phyloP scores from a whole-genome alignment of 2,888 invertebrate species.

The Hyppa rectilinea region DNA sequence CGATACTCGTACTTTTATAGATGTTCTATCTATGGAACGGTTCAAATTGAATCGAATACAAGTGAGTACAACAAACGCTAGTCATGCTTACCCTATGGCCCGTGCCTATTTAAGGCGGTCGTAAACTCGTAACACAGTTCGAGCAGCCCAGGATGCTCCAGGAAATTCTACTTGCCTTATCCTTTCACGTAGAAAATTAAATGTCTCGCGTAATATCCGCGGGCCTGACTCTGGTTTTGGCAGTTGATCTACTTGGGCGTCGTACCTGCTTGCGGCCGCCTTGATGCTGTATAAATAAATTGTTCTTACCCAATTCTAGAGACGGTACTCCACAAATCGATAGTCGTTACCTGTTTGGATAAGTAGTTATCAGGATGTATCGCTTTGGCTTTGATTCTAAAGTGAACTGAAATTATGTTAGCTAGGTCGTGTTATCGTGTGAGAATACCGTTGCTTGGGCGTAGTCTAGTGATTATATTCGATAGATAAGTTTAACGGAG shows the following conservation, averaged over 20 bases:
- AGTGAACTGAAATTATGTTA: conserved; percentile 44
- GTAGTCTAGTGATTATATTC: conserved; percentile 38
- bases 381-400: conserved; percentile 37
- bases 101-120: conserved; percentile 77
- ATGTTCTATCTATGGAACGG: conserved; percentile 45
- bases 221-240: conserved; percentile 84
- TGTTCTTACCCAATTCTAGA: conserved; percentile 59
- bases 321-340: conserved; percentile 49
- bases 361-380: conserved; percentile 26
- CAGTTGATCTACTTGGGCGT: conserved; percentile 83
- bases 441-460: conserved; percentile 48
- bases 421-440: conserved; percentile 40
- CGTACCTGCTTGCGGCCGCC: conserved; percentile 68
- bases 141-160: conserved; percentile 80
- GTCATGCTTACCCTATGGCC: conserved; percentile 68
- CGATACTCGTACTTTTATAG: conserved; percentile 48
- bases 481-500: conserved; percentile 47
- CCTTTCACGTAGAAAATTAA: conserved; percentile 91
- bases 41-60: conserved; percentile 60
- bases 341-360: conserved; percentile 39
- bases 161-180: conserved; percentile 88
- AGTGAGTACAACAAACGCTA: conserved; percentile 62
- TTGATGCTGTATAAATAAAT: conserved; percentile 67
- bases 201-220: conserved; percentile 89
- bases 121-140: conserved; percentile 85